Percentiles rank a stretch among this genome's conserved stretches.
phyloP scores from a whole-genome alignment of 2,888 invertebrate genomes.

The Tipula helvola region DNA sequence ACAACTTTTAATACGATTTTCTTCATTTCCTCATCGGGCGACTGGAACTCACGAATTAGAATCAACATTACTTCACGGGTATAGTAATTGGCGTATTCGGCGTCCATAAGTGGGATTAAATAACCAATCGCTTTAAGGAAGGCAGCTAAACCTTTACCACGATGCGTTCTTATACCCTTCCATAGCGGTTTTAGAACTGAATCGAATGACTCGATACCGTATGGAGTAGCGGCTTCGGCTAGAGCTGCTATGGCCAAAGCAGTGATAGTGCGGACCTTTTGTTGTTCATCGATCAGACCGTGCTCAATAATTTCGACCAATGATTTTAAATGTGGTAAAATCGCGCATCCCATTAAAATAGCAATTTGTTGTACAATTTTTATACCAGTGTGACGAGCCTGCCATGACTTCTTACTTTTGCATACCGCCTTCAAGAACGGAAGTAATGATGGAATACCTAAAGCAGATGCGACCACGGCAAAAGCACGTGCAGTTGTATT shows the following conservation, averaged over 20 bases:
- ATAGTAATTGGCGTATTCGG: conserved; percentile 99
- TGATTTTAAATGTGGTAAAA: conserved; percentile 93
- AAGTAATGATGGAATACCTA: conserved; percentile 90
- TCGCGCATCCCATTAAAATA: conserved; percentile 99
- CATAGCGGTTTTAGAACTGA: conserved; percentile 97
- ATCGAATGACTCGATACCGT: conserved; percentile 99
- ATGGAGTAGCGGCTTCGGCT: conserved; percentile 98
- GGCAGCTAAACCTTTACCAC: conserved; percentile 92
- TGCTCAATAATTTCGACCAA: conserved; percentile 99
- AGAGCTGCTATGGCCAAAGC: conserved; percentile 96
- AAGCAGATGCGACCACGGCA: conserved; percentile 98
- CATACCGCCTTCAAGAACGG: conserved; percentile 99
- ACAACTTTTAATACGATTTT: conserved; percentile 99
- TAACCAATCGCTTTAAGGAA: conserved; percentile 99
- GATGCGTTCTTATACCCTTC: conserved; percentile 93
- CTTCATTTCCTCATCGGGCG: conserved; percentile 99
- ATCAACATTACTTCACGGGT: conserved; percentile 90
- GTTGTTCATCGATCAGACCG: conserved; percentile 96
- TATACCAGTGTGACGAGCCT: conserved; percentile 94
- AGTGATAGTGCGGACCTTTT: conserved; percentile 97
- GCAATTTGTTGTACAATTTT: conserved; percentile 99
- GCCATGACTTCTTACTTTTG: conserved; percentile 99
- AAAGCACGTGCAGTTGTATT: conserved; percentile 99
- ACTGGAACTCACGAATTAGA: conserved; percentile 97
- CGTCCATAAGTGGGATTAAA: conserved; percentile 98